These are phyloP conservation scores for Poeciliopsis turrubarensis DNA, from an alignment of 2,113 vertebrate species.

Conservation along the genomic window DNA sequence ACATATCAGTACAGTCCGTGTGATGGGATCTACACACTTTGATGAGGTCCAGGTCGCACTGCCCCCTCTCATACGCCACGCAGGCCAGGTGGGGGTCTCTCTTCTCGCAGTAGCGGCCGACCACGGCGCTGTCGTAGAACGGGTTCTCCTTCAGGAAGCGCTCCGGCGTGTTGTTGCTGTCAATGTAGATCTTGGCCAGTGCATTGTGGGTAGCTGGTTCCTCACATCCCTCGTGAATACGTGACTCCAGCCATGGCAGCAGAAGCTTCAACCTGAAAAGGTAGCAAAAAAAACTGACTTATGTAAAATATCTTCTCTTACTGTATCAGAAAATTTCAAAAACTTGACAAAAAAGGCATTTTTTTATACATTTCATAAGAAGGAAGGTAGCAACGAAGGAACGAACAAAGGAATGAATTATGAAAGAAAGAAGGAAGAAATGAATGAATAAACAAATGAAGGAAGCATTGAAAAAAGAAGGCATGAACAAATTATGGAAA, in stretches of 20 bases:
- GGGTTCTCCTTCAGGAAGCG: conserved; percentile 90
- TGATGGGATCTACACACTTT: conserved; percentile 76
- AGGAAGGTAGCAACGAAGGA: too few species aligned
- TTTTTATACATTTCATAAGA: too few species aligned
- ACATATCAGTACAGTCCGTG: background rate
- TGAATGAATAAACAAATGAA: too few species aligned
- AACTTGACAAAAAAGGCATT: too few species aligned
- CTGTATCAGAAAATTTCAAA: too few species aligned
- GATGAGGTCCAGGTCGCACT: conserved; percentile 92
- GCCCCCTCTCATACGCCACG: conserved; percentile 89
- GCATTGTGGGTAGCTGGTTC: conserved; percentile 93
- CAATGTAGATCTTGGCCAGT: conserved; percentile 93
- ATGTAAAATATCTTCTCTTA: background rate
- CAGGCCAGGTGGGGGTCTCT: conserved; percentile 92
- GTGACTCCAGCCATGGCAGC: conserved; percentile 90
- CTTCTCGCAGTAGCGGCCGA: conserved; percentile 91
- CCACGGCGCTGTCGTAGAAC: conserved; percentile 88
- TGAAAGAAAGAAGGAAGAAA: too few species aligned
- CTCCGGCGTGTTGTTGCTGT: conserved; percentile 91
- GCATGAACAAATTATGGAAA: too few species aligned
- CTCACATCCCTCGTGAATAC: conserved; percentile 90
- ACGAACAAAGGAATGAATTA: too few species aligned
- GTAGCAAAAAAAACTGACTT: background rate
- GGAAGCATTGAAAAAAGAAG: too few species aligned
- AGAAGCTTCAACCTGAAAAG: conserved; percentile 86